Evolutionary conservation across 1,140 invertebrate species (phyloP), one percentile per base, ranked within the genome.

Genomic region (Pachyrhynchus sulphureomaculatus): DNA sequence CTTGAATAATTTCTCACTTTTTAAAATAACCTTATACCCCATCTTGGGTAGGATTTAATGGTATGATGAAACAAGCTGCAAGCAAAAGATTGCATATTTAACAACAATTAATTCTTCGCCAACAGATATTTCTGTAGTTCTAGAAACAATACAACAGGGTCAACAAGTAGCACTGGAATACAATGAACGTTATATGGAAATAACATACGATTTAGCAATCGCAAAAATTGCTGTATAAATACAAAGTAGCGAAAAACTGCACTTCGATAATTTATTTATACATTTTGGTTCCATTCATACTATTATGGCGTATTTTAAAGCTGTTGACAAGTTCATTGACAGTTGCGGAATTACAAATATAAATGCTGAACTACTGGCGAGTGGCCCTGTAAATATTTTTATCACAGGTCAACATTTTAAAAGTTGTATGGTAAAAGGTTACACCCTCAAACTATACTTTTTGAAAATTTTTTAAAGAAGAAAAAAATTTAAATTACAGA

Each of bases 221-320:
- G 77, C 76, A 9, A 78, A 78, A 70, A 55, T 73, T 10, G 76
- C 75, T n/a, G 29, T 75, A 10, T 67, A 77, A 48, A 54, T 66
- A 15, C 64, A 64, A 61, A 13, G 17, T 17, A 56, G 18, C 12
- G 55, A 66, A 48, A 53, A 42, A 41, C 64, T 45, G 15, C 10
- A 33, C 33, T 66, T 58, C 37, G n/a, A 57, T 58, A 62, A 61
- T 47, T 41, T 68, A 15, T 78, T 77, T 55, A 77, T 78, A 44
- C 72, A 72, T 37, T 39, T 76, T n/a, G 76, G 75, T 26, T 32
- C 66, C 4, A 76, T 77, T 49, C 75, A 77, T 52, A 69, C 74
- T 12, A 66, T 70, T 65, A 68, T 77, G 67, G 65, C 75, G 17
- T 77, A 62, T 65, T 77, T 76, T 58, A 72, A 72, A 67, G 69